Percentiles rank a stretch among this genome's conserved stretches.
phyloP scores from a whole-genome alignment of 2,113 vertebrate genomes.

The Colinus virginianus region DNA sequence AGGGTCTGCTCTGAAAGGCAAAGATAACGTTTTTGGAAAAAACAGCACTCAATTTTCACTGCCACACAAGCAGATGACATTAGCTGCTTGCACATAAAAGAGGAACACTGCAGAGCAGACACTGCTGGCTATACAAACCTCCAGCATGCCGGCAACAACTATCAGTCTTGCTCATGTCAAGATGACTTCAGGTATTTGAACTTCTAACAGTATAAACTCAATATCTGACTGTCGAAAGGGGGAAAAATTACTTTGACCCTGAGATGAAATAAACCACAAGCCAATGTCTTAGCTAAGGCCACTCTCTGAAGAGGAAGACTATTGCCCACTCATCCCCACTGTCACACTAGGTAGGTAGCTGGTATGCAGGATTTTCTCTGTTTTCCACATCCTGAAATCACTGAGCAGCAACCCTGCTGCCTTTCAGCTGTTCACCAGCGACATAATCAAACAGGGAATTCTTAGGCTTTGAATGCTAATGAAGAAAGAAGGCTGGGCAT shows the following conservation, averaged over 20 bases:
- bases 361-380: constrained; percentile 2
- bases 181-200: not conserved
- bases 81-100: not conserved
- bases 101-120: not conserved
- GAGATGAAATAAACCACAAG: constrained; percentile 5
- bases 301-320: not conserved
- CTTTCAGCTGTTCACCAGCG: constrained; percentile 1
- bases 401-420: not conserved
- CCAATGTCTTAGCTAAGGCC: not conserved
- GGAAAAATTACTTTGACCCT: not conserved
- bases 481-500: not conserved
- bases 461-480: constrained; percentile 19
- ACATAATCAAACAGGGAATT: not conserved
- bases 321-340: not conserved
- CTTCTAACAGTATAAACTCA: constrained; percentile 26
- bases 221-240: not conserved
- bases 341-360: not conserved
- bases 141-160: accelerated
- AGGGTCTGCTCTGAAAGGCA: not conserved
- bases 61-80: not conserved
- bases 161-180: not conserved
- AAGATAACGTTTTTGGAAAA: not conserved
- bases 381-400: not conserved
- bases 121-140: not conserved
- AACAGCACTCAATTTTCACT: not conserved